Evolutionary conservation across 1,140 invertebrate species (phyloP), one percentile per base, ranked within the genome.

Genomic region (Drosophila kikkawai): DNA sequence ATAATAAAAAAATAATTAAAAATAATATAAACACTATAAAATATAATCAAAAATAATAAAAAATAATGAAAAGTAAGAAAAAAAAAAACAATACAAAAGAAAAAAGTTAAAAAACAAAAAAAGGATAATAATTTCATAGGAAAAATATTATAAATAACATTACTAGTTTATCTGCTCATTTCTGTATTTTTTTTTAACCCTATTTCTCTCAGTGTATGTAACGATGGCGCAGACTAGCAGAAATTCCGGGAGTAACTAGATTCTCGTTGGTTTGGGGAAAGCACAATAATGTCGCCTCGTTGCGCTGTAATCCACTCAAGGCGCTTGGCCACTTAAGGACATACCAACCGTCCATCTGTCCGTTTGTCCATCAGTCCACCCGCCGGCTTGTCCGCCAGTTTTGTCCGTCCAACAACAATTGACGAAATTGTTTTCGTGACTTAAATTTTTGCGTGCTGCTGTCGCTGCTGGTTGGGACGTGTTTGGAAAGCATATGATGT

Each of bases 381-480:
- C 41, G 44, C n/a, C 51, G 8, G 51, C 26, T 17, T 61, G 60
- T 60, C 42, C 78, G 56, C 42, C 50, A 53, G 56, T 47, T 56
- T 70, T 75, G 53, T 67, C 45, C 61, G 59, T 57, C 61, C 36
- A 74, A 79, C 86, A 85, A 92, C 91, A 92, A 92, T 92, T 91
- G 91, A 81, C 83, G 82, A 92, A 92, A 92, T 92, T 92, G 91
- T 92, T 92, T 92, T 92, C 91, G 91, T 92, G 91, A 92, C 91
- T 92, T 86, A 92, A 92, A 92, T 92, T 92, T 92, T 90, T 77
- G 75, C 77, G 78, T 90, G 76, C 76, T 59, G 39, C 70, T 74
- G 70, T 37, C 69, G 66, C 69, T 73, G 69, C 69, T 84, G 81
- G 73, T 67, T 67, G 57, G 81, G 77, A 91, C 91, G 91, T 92